Percentiles rank a stretch among this genome's conserved stretches.
Conservation (phyloP, 1,140 invertebrate genomes). For the Idris sp. region DNA sequence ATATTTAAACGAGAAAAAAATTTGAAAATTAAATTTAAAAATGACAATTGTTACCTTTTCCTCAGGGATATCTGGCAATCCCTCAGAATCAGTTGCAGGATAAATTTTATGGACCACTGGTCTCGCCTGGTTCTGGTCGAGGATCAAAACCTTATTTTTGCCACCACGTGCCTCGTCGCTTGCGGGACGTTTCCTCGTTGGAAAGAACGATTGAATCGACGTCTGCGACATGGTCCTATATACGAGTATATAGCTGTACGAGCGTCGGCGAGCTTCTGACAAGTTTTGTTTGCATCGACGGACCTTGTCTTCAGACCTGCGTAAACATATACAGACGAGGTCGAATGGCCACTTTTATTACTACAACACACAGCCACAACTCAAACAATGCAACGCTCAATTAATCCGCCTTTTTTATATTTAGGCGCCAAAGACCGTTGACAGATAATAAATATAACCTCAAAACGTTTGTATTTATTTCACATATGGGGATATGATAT, state of each 20-base stretch:
- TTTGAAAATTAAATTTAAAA: no score
- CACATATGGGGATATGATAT: no score
- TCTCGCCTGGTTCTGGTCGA: slow-evolving; percentile 48
- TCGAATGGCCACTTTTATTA: no score
- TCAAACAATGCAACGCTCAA: no score
- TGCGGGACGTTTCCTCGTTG: slow-evolving; percentile 42
- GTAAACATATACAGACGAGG: background rate
- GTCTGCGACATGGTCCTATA: slow-evolving; percentile 58
- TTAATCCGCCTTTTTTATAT: no score
- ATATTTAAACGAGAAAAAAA: no score
- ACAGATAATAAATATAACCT: no score
- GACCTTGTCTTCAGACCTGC: background rate
- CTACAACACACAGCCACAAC: no score
- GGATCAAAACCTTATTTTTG: slow-evolving; percentile 59
- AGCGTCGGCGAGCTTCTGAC: no score
- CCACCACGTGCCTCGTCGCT: slow-evolving; percentile 50
- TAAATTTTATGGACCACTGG: slow-evolving; percentile 33
- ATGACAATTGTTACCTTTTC: slow-evolving; percentile 44
- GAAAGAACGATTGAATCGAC: slow-evolving; percentile 44
- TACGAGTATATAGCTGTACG: slow-evolving; percentile 60
- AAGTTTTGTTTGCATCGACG: no score
- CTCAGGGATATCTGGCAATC: slow-evolving; percentile 24
- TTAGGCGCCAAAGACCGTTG: no score
- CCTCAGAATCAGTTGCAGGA: slow-evolving; percentile 1
- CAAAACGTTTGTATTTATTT: no score